Base-by-base conservation (phyloP, 2,797 vertebrate species). In the Microcaecilia unicolor region DNA sequence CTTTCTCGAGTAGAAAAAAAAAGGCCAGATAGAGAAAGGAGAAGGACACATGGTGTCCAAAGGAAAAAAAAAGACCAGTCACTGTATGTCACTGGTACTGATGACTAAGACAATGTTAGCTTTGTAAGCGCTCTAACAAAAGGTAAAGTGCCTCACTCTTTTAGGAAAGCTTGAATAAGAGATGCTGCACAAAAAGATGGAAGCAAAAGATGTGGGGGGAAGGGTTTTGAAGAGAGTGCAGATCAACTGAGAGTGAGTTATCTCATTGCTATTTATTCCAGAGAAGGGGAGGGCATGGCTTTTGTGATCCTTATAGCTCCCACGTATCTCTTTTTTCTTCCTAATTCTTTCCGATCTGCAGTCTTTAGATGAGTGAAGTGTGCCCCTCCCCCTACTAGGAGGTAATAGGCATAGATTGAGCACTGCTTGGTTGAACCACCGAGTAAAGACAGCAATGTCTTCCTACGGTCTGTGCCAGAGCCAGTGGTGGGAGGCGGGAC, bases 101-200 rank as follows among this genome's bases (percentile, higher is more conserved):
- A 15, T 41, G 24, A 12, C 24, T 31, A 5, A 46, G 20, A 59
- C 48, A 61, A 42, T 36, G 34, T 31, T 30, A 50, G 46, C 50
- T 44, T 61, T 45, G 50, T 57, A 41, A 15, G 18, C 9, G 8
- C 22, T 16, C 18, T 19, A 24, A 16, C 17, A 15, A 22, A 13
- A 31, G 13, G 7, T 25, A 22, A 10, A 39, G 5, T 11, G 6
- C 5, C 15, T 13, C 6, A 9, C 21, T 28, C 16, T 24, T 28
- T 12, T 13, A 9, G 16, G 16, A 34, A 16, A 16, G 7, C 15
- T 24, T 35, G 22, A 25, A 19, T 4, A 29, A 29, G 7, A 17
- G 14, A 12, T 21, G 12, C n/a, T 24, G 5, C 24, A 24, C 23
- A 24, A 9, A 8, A 13, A n/a, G n/a, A n/a, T n/a, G 24, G 4